Percentiles rank a stretch among this genome's conserved stretches.
Evolutionary conservation across 2,113 vertebrate species (phyloP).

Genomic region (Panthera tigris): DNA sequence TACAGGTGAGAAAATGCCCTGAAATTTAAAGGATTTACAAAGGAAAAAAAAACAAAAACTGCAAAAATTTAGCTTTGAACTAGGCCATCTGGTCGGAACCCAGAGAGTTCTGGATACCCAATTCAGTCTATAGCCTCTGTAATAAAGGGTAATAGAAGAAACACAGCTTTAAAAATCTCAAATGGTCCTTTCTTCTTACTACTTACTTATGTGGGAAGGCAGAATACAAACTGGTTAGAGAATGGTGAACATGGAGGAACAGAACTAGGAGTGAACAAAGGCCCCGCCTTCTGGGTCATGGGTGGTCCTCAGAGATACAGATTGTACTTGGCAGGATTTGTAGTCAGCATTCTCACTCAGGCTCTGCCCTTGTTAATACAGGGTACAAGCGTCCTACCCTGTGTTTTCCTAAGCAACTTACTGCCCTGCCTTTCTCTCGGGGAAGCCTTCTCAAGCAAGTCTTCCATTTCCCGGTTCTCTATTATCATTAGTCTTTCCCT

Average conservation of each 20-base stretch:
- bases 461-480: not conserved
- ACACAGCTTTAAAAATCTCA: not conserved
- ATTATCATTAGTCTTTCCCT: not conserved
- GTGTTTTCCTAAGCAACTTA: not conserved
- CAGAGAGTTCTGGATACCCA: not conserved
- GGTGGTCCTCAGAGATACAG: accelerated
- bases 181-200: not conserved
- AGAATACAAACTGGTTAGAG: not conserved
- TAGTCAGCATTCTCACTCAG: not conserved
- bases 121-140: not conserved
- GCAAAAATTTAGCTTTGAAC: not conserved
- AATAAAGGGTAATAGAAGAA: not conserved
- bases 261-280: not conserved
- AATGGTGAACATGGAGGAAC: not conserved
- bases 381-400: not conserved
- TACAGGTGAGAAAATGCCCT: not conserved
- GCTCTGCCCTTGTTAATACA: not conserved
- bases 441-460: not conserved
- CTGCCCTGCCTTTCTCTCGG: not conserved
- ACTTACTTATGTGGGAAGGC: not conserved
- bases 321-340: not conserved
- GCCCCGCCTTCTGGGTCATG: not conserved
- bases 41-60: not conserved
- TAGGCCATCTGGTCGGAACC: not conserved
- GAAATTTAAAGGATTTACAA: not conserved